Conservation (phyloP, 2,113 vertebrate species). For the Rhagologus leucostigma region DNA sequence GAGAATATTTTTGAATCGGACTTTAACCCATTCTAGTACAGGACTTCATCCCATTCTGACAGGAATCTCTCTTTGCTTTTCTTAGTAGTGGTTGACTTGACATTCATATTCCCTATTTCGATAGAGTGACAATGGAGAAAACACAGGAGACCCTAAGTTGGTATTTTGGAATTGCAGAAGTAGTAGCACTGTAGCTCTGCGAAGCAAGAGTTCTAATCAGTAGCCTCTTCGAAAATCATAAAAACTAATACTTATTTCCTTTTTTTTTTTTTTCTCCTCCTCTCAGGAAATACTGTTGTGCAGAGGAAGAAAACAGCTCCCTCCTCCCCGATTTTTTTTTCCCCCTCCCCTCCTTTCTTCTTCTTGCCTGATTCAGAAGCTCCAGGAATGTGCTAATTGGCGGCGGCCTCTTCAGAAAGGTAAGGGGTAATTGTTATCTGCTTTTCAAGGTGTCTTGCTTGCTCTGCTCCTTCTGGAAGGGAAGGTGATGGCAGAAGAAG, state of each 20-base stretch:
- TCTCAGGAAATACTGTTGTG: conserved; percentile 15
- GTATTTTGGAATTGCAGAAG: background rate
- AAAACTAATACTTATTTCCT: background rate
- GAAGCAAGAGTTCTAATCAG: background rate
- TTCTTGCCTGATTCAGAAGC: conserved; percentile 37
- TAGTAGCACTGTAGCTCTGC: background rate
- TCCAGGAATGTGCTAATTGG: conserved; percentile 58
- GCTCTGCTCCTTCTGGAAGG: background rate
- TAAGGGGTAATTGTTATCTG: conserved; percentile 50
- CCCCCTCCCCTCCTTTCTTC: background rate
- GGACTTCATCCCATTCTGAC: background rate
- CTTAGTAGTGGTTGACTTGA: background rate
- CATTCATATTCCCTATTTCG: background rate
- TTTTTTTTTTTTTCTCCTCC: background rate
- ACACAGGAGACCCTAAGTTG: background rate
- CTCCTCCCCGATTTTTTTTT: background rate
- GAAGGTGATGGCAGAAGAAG: background rate
- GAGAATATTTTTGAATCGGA: background rate
- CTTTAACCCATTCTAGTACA: background rate
- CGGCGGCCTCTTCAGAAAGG: conserved; percentile 53
- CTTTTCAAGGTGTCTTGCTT: conserved; percentile 9
- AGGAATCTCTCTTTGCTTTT: background rate
- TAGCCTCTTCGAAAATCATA: background rate
- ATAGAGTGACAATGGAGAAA: background rate
- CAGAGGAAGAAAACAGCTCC: background rate